Evolutionary conservation across 2,797 vertebrate species (phyloP).

Genomic region (Enteromius mattozi): DNA sequence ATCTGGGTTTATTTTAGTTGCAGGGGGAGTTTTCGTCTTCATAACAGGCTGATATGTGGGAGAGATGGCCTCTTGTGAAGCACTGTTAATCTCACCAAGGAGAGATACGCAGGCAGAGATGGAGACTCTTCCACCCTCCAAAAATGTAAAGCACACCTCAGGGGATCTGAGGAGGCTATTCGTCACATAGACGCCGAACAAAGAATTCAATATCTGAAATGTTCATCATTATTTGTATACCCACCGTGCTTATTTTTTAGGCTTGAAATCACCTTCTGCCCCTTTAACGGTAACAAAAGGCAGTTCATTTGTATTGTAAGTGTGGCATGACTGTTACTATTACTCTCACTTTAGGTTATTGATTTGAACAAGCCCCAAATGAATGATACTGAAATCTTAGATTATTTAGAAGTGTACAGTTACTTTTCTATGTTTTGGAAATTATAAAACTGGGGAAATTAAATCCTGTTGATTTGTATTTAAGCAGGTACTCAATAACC

Average conservation of each 20-base stretch:
- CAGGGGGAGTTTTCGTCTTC: background rate
- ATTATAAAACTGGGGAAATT: background rate
- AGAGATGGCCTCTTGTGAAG: constrained; percentile 29
- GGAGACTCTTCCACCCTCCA: background rate
- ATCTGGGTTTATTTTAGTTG: constrained; percentile 13
- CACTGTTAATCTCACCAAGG: constrained; percentile 9
- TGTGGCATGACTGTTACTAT: background rate
- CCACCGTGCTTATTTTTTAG: constrained; percentile 7
- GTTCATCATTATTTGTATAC: constrained; percentile 16
- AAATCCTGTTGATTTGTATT: background rate
- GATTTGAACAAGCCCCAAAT: background rate
- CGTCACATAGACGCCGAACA: background rate
- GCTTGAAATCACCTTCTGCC: background rate
- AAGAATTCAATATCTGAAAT: constrained; percentile 17
- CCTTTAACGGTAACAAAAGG: background rate
- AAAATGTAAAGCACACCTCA: constrained; percentile 35
- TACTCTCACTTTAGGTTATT: background rate
- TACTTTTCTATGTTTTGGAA: background rate
- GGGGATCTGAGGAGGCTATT: constrained; percentile 24
- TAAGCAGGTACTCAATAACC: background rate
- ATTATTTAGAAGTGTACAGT: background rate
- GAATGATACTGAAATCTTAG: background rate
- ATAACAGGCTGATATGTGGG: constrained; percentile 29
- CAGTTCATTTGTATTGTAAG: background rate
- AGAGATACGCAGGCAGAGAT: background rate